A percentile compares a stretch with the other conserved stretches of the same genome.
Evolutionary conservation across 2,888 invertebrate species (phyloP).

Genomic region (Mythimna vitellina): DNA sequence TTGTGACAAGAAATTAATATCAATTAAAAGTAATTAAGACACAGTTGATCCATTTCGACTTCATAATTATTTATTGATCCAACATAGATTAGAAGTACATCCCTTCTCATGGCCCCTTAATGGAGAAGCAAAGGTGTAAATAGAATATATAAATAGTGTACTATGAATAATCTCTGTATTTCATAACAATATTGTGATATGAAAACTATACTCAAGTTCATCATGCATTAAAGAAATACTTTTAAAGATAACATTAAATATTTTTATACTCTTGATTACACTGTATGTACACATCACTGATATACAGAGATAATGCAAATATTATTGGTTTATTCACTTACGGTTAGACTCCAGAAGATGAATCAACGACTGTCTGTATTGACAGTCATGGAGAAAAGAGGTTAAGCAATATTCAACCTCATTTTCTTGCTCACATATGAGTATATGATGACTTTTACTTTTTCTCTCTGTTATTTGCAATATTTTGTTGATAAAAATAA

Average conservation of each 20-base stretch:
- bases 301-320: slow-evolving; percentile 26
- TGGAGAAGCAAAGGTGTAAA: no score
- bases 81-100: slow-evolving; percentile 4
- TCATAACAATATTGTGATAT: neutral
- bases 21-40: slow-evolving; percentile 16
- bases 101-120: neutral
- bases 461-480: neutral
- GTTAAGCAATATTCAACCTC: neutral
- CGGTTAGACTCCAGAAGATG: neutral
- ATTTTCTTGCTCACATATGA: neutral
- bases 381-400: neutral
- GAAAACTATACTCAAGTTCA: slow-evolving; percentile 14
- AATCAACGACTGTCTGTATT: neutral
- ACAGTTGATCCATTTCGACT: slow-evolving; percentile 10
- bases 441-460: neutral
- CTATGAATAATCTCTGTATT: neutral
- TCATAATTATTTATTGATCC: slow-evolving; percentile 11
- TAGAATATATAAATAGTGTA: neutral
- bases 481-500: neutral
- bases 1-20: slow-evolving; percentile 16
- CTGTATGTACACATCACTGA: neutral
- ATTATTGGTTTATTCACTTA: slow-evolving; percentile 35
- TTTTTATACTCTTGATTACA: slow-evolving; percentile 17
- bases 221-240: slow-evolving; percentile 23
- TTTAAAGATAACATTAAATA: slow-evolving; percentile 38